Evolutionary conservation across 1,140 invertebrate species (phyloP).

Genomic region (Drosophila pectinifera): DNA sequence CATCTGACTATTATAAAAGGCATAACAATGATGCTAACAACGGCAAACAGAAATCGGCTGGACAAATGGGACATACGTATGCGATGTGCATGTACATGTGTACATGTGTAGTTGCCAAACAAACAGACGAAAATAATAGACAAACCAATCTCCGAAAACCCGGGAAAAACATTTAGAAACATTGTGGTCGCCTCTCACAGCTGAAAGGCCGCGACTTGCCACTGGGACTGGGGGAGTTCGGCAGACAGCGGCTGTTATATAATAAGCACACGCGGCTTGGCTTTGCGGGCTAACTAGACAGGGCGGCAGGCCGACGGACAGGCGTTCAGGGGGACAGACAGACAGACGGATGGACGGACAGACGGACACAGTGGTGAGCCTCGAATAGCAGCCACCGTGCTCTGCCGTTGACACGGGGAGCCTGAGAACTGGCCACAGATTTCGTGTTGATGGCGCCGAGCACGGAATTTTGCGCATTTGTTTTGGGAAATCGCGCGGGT

Average conservation of each 20-base stretch:
- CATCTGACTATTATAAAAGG: slow-evolving; percentile 5
- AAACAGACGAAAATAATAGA: slow-evolving; percentile 23
- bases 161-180: slow-evolving; percentile 62
- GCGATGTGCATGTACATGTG: neutral
- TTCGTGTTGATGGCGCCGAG: slow-evolving; percentile 17
- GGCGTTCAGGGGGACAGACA: neutral
- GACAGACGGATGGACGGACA: slow-evolving; percentile 6
- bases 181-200: slow-evolving; percentile 46
- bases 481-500: slow-evolving; percentile 33
- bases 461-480: slow-evolving; percentile 58
- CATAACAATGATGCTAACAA: slow-evolving; percentile 24
- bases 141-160: slow-evolving; percentile 39
- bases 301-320: neutral
- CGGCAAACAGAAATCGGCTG: slow-evolving; percentile 24
- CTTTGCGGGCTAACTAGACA: slow-evolving; percentile 38
- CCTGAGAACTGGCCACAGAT: slow-evolving; percentile 61
- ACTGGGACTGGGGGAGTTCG: neutral
- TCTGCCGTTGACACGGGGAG: slow-evolving; percentile 58
- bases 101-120: slow-evolving; percentile 27
- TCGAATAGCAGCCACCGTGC: slow-evolving; percentile 18
- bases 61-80: slow-evolving; percentile 7
- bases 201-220: slow-evolving; percentile 13
- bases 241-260: slow-evolving; percentile 29
- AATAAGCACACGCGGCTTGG: slow-evolving; percentile 49
- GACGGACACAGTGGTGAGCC: no score